Percentiles rank a stretch among this genome's conserved stretches.
These are phyloP conservation scores for Notolabrus celidotus DNA, from an alignment of 2,797 vertebrate genomes.

Conservation along the genomic window DNA sequence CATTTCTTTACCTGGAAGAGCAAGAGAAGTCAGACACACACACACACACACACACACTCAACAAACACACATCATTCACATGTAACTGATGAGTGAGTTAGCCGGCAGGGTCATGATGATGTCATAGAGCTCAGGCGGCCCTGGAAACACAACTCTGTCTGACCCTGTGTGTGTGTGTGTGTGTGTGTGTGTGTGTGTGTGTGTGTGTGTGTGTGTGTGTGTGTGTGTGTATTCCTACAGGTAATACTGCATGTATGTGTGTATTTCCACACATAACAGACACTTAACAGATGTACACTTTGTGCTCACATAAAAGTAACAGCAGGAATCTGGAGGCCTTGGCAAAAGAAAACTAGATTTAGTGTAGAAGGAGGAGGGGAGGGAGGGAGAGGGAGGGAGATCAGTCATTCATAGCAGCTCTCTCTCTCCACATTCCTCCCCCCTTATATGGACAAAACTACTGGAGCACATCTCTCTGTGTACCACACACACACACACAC, in stretches of 20 bases:
- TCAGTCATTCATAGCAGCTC: constrained; percentile 81
- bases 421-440: constrained; percentile 81
- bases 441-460: constrained; percentile 86
- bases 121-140: constrained; percentile 42
- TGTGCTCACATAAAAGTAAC: constrained; percentile 19
- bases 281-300: constrained; percentile 10
- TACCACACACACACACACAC: constrained; percentile 18
- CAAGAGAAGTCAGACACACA: constrained; percentile 11
- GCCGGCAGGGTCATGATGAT: constrained; percentile 39
- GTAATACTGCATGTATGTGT: neutral
- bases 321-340: constrained; percentile 24
- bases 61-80: constrained; percentile 14
- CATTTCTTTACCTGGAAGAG: constrained; percentile 52
- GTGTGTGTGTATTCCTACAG: neutral
- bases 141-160: constrained; percentile 34
- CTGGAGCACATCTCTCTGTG: constrained; percentile 67
- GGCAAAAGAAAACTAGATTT: constrained; percentile 26
- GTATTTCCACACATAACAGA: neutral
- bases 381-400: constrained; percentile 41
- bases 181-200: constrained; percentile 1
- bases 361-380: constrained; percentile 25
- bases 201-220: constrained; percentile 29
- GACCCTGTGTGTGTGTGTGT: constrained; percentile 24
- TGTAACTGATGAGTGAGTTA: constrained; percentile 33
- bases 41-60: constrained; percentile 2